These are phyloP conservation scores for Rugalucina vietnamica DNA, from an alignment of 2,888 invertebrate genomes.

Conservation along the genomic window DNA sequence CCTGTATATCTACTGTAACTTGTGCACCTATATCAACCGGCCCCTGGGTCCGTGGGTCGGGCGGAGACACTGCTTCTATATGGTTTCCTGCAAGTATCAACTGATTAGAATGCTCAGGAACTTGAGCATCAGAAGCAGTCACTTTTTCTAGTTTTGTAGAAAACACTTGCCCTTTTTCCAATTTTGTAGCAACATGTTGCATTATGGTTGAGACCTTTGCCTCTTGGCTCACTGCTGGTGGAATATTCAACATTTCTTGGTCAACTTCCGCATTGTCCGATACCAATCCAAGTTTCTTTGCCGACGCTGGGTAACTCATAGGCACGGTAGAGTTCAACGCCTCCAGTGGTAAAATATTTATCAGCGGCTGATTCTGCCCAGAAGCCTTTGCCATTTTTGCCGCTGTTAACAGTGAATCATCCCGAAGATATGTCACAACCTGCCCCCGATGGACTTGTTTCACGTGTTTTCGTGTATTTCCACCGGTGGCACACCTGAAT, in stretches of 20 bases:
- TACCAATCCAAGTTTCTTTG: neutral
- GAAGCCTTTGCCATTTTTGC: conserved; percentile 61
- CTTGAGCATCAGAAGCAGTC: no score
- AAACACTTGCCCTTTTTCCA: no score
- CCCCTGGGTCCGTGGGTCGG: neutral
- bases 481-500: conserved; percentile 73
- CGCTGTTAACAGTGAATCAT: conserved; percentile 54
- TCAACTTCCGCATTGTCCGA: neutral
- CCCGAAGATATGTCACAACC: conserved; percentile 67
- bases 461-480: conserved; percentile 76
- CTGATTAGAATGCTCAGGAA: neutral
- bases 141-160: no score
- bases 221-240: no score
- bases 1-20: neutral
- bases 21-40: neutral
- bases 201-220: no score
- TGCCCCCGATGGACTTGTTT: conserved; percentile 70
- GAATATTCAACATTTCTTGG: no score
- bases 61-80: neutral
- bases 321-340: neutral
- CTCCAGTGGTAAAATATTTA: neutral
- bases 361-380: conserved; percentile 54
- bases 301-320: neutral
- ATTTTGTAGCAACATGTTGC: no score
- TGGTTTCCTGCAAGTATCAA: neutral